phyloP scores from a whole-genome alignment of 2,113 vertebrate species.

The Sakesphorus luctuosus region DNA sequence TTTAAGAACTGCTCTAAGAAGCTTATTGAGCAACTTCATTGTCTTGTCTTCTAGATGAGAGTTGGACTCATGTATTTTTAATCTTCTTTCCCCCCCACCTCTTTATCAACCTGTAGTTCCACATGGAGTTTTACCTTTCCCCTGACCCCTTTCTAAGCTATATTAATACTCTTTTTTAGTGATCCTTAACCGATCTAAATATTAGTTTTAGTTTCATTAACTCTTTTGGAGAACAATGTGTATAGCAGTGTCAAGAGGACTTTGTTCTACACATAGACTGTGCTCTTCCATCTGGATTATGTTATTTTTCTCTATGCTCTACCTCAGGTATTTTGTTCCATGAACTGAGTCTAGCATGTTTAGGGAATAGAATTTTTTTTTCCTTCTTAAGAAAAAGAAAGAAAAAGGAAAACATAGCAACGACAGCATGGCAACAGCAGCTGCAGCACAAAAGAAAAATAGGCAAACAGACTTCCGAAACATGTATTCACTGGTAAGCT shows the following conservation, averaged over 20 bases:
- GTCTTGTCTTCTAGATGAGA: neutral
- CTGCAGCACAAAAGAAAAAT: slow-evolving; percentile 51
- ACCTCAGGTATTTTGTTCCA: slow-evolving; percentile 16
- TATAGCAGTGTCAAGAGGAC: neutral
- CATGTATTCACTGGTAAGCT: slow-evolving; percentile 13
- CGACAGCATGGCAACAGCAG: slow-evolving; percentile 70
- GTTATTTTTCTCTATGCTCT: neutral
- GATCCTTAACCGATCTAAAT: neutral
- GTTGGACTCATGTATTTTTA: neutral
- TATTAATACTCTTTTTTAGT: neutral
- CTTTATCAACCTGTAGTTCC: neutral
- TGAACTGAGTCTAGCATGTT: neutral
- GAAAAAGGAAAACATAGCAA: slow-evolving; percentile 67
- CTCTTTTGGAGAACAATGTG: neutral
- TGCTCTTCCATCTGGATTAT: neutral
- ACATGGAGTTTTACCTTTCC: neutral
- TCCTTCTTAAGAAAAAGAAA: slow-evolving; percentile 38
- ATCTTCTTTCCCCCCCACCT: neutral
- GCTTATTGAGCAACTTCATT: neutral
- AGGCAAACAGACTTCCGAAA: slow-evolving; percentile 61
- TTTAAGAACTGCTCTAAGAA: neutral
- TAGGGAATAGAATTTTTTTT: slow-evolving; percentile 2
- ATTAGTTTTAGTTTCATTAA: neutral
- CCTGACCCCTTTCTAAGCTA: neutral
- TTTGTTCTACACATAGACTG: neutral